phyloP scores from a whole-genome alignment of 2,888 invertebrate species.

The Ligdia adustata region DNA sequence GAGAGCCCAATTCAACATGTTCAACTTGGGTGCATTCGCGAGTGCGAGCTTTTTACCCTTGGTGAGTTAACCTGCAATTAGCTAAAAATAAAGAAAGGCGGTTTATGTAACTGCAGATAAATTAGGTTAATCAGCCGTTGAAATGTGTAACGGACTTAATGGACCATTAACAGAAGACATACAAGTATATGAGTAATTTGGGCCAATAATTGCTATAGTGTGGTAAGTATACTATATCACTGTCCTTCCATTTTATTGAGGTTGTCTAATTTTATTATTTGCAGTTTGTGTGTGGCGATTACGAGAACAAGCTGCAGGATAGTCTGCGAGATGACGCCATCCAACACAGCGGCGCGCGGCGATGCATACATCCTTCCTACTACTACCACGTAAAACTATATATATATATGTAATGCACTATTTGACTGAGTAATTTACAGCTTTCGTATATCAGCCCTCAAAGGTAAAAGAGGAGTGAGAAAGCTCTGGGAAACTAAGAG shows the following conservation, averaged over 20 bases:
- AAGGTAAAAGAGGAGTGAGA: no score
- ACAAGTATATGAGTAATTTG: no score
- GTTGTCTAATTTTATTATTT: slow-evolving; percentile 25
- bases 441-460: no score
- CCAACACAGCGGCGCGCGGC: slow-evolving; percentile 57
- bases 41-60: slow-evolving; percentile 65
- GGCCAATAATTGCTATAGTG: no score
- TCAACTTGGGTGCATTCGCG: slow-evolving; percentile 68
- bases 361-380: slow-evolving; percentile 72
- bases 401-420: no score
- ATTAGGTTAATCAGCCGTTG: slow-evolving; percentile 1
- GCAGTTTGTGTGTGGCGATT: slow-evolving; percentile 70
- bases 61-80: slow-evolving; percentile 49
- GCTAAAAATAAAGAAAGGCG: background rate
- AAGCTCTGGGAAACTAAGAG: no score
- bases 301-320: slow-evolving; percentile 58
- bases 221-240: no score
- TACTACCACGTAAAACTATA: slow-evolving; percentile 68
- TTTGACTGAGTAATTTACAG: no score
- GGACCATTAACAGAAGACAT: no score
- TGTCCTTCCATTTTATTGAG: slow-evolving; percentile 8
- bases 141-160: background rate
- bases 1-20: slow-evolving; percentile 66
- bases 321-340: slow-evolving; percentile 56
- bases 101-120: slow-evolving; percentile 5